Base-by-base conservation (phyloP, 2,888 invertebrate species). In the Criorhina ranunculi region DNA sequence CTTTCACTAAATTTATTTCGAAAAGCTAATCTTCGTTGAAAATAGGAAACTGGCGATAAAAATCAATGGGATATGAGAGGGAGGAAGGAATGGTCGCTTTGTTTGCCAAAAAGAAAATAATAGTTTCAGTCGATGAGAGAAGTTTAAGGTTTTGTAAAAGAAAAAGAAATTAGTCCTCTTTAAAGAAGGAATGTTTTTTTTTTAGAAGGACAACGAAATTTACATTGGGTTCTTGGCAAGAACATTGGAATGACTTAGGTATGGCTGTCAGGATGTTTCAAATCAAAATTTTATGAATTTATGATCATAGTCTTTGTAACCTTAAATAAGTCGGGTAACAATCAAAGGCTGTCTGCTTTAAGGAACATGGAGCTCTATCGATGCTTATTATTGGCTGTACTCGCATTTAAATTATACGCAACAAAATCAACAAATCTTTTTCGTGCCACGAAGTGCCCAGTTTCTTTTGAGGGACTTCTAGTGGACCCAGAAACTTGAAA, bases 1-100 rank as follows among this genome's bases (percentile, higher is more conserved):
- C 53, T 75, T 67, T 64, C 69, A 53, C 53, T 80, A 72, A 80
- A 85, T 85, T 85, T 85, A 85, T 80, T 85, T 85, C 76, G 44
- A 55, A 83, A 77, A 80, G 85, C 85, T 85, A 85, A 85, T 85
- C 85, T 85, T 72, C 53, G 75, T 59, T 64, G 75, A 85, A n/a
- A 70, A 85, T 70, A 35, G 59, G 70, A 70, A 69, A 57, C 51
- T 37, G 64, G 53, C 59, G 80, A 70, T 80, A 85, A 85, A 85
- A 80, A 85, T 80, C 80, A 85, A 85, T 85, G 69, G 85, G 53
- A 66, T 40, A 33, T 60, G 37, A 33, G 19, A 9, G 19, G 5
- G n/a, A 29, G 8, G n/a, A 40, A 24, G 64, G 31, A 57, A 17
- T 6, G 11, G 15, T 24, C 3, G 44, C n/a, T 1, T 17, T 31